Conservation (phyloP, 1,140 invertebrate species). For the Magallana angulata region DNA sequence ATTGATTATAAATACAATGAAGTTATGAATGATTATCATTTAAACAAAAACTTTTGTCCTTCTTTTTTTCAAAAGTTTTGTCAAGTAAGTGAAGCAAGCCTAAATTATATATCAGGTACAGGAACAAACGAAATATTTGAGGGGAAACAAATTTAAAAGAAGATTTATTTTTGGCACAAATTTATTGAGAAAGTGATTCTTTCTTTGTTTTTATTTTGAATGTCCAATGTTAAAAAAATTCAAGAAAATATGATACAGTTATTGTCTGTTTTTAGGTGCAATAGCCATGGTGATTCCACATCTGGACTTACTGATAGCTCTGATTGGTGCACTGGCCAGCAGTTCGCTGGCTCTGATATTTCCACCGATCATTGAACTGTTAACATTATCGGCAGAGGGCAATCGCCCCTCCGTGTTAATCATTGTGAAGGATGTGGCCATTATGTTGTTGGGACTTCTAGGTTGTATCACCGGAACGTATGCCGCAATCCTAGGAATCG, state of each 20-base stretch:
- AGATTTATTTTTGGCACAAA: too few species aligned
- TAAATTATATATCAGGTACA: too few species aligned
- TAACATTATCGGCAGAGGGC: slow-evolving; percentile 80
- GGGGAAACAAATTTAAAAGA: too few species aligned
- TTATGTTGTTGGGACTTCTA: slow-evolving; percentile 73
- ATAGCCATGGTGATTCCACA: slow-evolving; percentile 91
- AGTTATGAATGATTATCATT: too few species aligned
- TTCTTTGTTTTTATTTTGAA: too few species aligned
- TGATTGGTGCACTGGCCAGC: slow-evolving; percentile 94
- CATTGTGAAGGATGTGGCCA: slow-evolving; percentile 70
- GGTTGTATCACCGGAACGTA: slow-evolving; percentile 77
- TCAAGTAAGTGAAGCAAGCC: too few species aligned
- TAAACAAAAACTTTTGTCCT: too few species aligned
- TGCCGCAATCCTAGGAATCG: slow-evolving; percentile 65
- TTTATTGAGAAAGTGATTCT: too few species aligned
- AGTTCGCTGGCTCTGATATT: slow-evolving; percentile 93
- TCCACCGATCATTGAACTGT: slow-evolving; percentile 93
- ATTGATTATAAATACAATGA: too few species aligned
- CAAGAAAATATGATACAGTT: neutral
- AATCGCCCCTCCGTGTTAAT: slow-evolving; percentile 49
- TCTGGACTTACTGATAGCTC: slow-evolving; percentile 92
- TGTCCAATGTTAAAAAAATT: neutral
- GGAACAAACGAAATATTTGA: too few species aligned
- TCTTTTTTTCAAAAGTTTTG: too few species aligned
- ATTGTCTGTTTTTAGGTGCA: slow-evolving; percentile 83